Conservation (phyloP, 2,888 invertebrate genomes). For the Papilio protenor region DNA sequence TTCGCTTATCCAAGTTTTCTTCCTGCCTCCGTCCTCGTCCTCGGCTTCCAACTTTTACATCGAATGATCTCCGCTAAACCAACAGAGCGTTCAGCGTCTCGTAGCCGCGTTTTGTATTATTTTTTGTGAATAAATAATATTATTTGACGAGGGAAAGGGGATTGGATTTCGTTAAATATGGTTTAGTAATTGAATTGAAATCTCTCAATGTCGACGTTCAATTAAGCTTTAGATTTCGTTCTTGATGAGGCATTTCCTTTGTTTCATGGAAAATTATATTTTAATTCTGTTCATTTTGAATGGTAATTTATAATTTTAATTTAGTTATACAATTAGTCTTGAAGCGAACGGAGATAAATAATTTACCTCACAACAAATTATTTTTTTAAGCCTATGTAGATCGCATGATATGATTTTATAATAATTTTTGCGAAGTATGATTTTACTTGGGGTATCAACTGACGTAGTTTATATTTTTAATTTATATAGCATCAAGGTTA, state of each 20-base stretch:
- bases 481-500: neutral
- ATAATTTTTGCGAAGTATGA: no score
- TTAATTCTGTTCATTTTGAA: slow-evolving; percentile 59
- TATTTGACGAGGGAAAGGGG: slow-evolving; percentile 82
- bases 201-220: slow-evolving; percentile 84
- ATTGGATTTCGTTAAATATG: slow-evolving; percentile 85
- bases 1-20: slow-evolving; percentile 84
- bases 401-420: no score
- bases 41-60: slow-evolving; percentile 78
- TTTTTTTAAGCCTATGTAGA: neutral
- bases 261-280: slow-evolving; percentile 73
- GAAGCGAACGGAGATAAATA: neutral
- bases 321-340: slow-evolving; percentile 16
- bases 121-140: slow-evolving; percentile 85
- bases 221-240: slow-evolving; percentile 81
- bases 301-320: slow-evolving; percentile 37
- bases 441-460: neutral
- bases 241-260: slow-evolving; percentile 78
- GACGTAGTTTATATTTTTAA: neutral
- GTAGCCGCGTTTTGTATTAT: slow-evolving; percentile 81
- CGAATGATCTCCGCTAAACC: slow-evolving; percentile 82
- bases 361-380: neutral
- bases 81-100: slow-evolving; percentile 76
- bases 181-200: slow-evolving; percentile 85
- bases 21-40: slow-evolving; percentile 68